These are phyloP conservation scores for Oasisia sp. DNA, from an alignment of 2,888 invertebrate species.

Conservation along the genomic window DNA sequence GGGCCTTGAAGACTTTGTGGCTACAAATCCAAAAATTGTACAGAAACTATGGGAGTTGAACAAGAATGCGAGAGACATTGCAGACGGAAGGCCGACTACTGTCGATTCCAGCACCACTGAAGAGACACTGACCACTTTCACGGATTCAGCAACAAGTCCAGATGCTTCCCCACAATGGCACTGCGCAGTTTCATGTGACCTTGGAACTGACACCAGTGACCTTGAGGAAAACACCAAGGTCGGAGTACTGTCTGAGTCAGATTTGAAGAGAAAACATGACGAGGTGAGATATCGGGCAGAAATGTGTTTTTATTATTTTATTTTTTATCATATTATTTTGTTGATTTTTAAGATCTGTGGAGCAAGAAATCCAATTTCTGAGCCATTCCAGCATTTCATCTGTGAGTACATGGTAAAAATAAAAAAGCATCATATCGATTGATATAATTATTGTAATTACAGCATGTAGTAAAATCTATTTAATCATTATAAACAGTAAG, in stretches of 20 bases:
- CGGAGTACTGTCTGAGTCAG: not conserved
- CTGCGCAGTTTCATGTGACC: not conserved
- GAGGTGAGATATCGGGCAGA: not conserved
- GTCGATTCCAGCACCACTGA: not conserved
- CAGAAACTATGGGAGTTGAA: not conserved
- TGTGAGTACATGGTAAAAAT: too few relatives aligned
- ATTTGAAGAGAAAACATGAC: not conserved
- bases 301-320: too few relatives aligned
- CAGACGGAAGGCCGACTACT: not conserved
- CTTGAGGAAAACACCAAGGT: not conserved
- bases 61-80: not conserved
- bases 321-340: too few relatives aligned
- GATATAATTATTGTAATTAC: slow-evolving; percentile 6
- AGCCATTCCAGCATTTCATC: too few relatives aligned
- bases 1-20: not conserved
- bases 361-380: not conserved
- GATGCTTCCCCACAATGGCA: not conserved
- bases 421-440: not conserved
- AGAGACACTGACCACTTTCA: not conserved
- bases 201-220: not conserved
- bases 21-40: not conserved
- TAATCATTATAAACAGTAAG: not conserved
- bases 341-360: not conserved
- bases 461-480: not conserved
- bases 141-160: not conserved